Percentiles rank a stretch among this genome's conserved stretches.
Conservation (phyloP, 2,113 vertebrate species). For the Coregonus clupeaformis region DNA sequence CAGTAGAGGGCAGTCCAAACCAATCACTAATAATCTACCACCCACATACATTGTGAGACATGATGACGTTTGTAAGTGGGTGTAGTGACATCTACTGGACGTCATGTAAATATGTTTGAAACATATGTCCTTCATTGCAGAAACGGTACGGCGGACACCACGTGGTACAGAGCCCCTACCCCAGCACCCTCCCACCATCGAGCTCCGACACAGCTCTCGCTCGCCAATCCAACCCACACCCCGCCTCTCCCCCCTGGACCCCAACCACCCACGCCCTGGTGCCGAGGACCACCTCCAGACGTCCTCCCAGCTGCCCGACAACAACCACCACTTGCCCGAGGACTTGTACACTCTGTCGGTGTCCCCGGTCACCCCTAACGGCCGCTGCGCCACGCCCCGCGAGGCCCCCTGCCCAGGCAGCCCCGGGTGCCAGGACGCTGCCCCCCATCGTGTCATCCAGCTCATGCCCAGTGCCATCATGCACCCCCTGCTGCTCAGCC, state of each 20-base stretch:
- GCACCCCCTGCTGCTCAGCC: conserved; percentile 92
- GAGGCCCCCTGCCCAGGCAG: conserved; percentile 80
- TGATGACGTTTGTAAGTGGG: not conserved
- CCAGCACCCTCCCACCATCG: conserved; percentile 92
- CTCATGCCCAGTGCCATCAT: conserved; percentile 95
- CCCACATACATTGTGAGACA: not conserved
- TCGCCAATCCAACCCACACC: conserved; percentile 81
- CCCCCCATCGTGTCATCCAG: conserved; percentile 88
- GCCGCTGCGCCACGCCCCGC: conserved; percentile 78
- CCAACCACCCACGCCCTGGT: conserved; percentile 68
- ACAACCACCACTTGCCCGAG: conserved; percentile 80
- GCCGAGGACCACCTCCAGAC: conserved; percentile 77
- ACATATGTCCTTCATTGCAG: conserved; percentile 57
- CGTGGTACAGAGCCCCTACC: conserved; percentile 78
- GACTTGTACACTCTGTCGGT: conserved; percentile 91
- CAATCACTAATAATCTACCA: not conserved
- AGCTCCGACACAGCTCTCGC: conserved; percentile 89
- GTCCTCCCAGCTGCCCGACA: conserved; percentile 90
- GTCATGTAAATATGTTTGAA: not conserved
- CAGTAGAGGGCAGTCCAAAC: not conserved
- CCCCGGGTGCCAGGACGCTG: conserved; percentile 79
- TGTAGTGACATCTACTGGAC: conserved; percentile 2
- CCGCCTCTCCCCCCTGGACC: conserved; percentile 77
- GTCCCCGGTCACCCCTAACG: conserved; percentile 87
- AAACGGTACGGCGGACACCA: conserved; percentile 85